Conservation (phyloP, 2,888 invertebrate genomes). For the Leptopilina myrica region DNA sequence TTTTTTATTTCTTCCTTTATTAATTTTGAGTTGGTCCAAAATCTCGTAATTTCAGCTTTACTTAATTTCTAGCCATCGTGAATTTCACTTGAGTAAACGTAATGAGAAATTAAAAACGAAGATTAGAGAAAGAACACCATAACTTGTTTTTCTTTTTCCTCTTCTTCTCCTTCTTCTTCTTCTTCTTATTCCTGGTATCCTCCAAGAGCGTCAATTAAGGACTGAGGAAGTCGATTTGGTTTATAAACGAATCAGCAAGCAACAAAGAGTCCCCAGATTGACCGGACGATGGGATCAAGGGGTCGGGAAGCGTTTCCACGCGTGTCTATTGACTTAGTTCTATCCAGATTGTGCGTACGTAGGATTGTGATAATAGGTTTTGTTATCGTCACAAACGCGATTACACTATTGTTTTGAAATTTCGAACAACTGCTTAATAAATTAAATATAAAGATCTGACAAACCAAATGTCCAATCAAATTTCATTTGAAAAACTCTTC, state of each 20-base stretch:
- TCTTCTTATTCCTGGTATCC: conserved; percentile 3
- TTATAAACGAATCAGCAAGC: conserved; percentile 33
- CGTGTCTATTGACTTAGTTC: conserved; percentile 45
- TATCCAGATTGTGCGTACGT: conserved; percentile 37
- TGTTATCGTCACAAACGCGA: neutral
- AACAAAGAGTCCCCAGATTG: conserved; percentile 54
- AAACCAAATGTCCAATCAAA: neutral
- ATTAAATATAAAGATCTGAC: conserved; percentile 12
- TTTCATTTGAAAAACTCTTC: neutral
- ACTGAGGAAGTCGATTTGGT: conserved; percentile 33
- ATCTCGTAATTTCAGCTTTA: no score
- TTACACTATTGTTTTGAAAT: conserved; percentile 2
- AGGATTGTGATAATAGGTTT: neutral
- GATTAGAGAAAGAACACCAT: conserved; percentile 15
- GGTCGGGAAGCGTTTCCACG: conserved; percentile 64
- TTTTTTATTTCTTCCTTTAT: conserved; percentile 1
- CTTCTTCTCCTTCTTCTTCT: conserved; percentile 1
- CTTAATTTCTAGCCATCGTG: neutral
- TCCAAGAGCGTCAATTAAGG: conserved; percentile 21
- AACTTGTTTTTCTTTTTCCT: neutral
- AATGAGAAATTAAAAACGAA: conserved; percentile 6
- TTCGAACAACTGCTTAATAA: neutral
- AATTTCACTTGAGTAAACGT: conserved; percentile 7
- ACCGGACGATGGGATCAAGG: conserved; percentile 70
- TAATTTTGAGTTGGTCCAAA: neutral